phyloP scores from a whole-genome alignment of 2,888 invertebrate species.

The Apotomis capreana region DNA sequence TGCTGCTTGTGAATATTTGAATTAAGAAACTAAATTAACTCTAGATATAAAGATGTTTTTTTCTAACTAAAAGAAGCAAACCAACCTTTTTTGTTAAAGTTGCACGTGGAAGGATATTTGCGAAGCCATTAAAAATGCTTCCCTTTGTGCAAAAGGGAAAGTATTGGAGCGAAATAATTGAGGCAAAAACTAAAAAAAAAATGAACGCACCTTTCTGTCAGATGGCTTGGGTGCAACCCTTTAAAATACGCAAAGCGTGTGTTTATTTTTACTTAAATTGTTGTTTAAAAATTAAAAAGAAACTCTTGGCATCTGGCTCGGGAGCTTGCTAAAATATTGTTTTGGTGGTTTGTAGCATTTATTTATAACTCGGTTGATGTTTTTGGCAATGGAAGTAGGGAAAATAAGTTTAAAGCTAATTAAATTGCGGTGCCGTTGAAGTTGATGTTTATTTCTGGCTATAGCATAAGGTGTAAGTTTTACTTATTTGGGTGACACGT shows the following conservation, averaged over 20 bases:
- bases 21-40: no score
- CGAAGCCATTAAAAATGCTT: conserved; percentile 72
- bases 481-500: no score
- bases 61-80: not conserved
- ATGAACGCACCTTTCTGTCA: conserved; percentile 64
- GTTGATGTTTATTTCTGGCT: conserved; percentile 11
- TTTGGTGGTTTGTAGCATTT: not conserved
- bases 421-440: conserved; percentile 2
- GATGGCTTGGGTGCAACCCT: conserved; percentile 59
- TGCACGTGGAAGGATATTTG: conserved; percentile 74
- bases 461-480: no score
- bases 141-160: conserved; percentile 73
- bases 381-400: not conserved
- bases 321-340: not conserved
- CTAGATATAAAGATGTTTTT: not conserved
- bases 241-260: conserved; percentile 45
- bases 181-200: conserved; percentile 64
- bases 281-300: conserved; percentile 9
- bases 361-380: not conserved
- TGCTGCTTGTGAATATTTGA: no score
- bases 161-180: conserved; percentile 71
- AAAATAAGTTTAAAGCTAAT: not conserved
- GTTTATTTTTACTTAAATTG: conserved; percentile 21
- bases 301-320: conserved; percentile 33
- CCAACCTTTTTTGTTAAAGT: not conserved